phyloP scores from a whole-genome alignment of 1,140 invertebrate species.

The Drosophila melanica region DNA sequence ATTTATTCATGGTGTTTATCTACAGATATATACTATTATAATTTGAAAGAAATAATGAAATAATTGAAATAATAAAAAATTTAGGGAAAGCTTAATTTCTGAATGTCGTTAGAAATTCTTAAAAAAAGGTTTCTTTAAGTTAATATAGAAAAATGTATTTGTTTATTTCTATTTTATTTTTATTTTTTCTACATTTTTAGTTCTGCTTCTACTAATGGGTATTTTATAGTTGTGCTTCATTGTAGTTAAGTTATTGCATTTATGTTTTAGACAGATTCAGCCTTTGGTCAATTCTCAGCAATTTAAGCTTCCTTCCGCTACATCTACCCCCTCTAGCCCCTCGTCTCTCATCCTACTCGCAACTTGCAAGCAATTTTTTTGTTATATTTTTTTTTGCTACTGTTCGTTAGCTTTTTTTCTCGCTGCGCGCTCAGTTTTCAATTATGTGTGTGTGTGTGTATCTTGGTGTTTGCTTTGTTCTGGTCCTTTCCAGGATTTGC shows the following conservation, averaged over 20 bases:
- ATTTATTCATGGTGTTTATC: too few relatives aligned
- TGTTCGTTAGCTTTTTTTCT: constrained; percentile 8
- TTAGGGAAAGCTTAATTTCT: too few relatives aligned
- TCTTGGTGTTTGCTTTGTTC: constrained; percentile 14
- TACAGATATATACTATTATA: too few relatives aligned
- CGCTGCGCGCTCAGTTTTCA: constrained; percentile 60
- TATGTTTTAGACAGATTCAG: constrained; percentile 70
- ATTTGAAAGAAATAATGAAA: too few relatives aligned
- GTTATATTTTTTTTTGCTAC: neutral
- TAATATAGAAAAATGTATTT: too few relatives aligned
- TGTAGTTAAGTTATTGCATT: constrained; percentile 15
- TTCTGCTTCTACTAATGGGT: too few relatives aligned
- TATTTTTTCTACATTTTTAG: too few relatives aligned
- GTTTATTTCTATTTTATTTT: too few relatives aligned
- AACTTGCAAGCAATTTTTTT: constrained; percentile 36
- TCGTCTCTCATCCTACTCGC: neutral
- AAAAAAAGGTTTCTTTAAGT: too few relatives aligned
- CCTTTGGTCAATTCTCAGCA: constrained; percentile 54
- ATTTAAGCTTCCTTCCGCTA: constrained; percentile 8
- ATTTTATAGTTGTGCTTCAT: neutral
- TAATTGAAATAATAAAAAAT: too few relatives aligned
- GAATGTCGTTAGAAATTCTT: too few relatives aligned
- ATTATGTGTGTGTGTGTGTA: constrained; percentile 50
- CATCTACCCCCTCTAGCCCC: neutral
- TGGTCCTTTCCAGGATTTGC: constrained; percentile 26